Evolutionary conservation across 2,113 vertebrate species (phyloP).

Genomic region (Catagonus wagneri): DNA sequence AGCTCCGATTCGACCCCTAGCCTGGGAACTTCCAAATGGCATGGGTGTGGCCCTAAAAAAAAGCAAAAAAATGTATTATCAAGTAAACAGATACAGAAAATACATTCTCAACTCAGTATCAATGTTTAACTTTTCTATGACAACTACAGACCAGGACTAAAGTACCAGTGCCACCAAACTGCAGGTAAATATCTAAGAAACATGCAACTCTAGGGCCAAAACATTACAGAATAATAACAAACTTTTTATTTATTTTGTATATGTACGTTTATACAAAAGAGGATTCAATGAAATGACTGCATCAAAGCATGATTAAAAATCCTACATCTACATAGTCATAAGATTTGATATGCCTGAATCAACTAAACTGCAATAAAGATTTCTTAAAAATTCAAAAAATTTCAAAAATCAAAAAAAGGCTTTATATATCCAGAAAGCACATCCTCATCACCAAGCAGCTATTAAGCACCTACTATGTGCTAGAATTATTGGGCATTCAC

Average conservation of each 20-base stretch:
- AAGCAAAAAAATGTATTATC: background rate
- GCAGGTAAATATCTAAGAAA: background rate
- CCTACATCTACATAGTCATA: background rate
- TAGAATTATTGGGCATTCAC: background rate
- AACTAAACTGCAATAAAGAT: no score
- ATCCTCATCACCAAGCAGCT: background rate
- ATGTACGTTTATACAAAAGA: background rate
- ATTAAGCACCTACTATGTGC: background rate
- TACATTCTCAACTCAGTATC: background rate
- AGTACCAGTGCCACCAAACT: background rate
- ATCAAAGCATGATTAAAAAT: background rate
- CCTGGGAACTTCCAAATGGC: no score
- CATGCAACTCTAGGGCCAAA: background rate
- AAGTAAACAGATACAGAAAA: slow-evolving; percentile 22
- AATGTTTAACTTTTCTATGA: background rate
- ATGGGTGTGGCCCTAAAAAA: no score
- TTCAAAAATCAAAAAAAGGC: no score
- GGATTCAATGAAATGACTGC: background rate
- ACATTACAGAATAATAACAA: background rate
- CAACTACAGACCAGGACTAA: background rate
- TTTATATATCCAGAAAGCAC: background rate
- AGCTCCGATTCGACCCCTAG: no score
- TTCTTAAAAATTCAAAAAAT: no score
- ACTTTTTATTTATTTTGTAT: background rate
- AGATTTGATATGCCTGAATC: background rate